Evolutionary conservation across 2,113 vertebrate species (phyloP).

Genomic region (Hemibagrus wyckioides): DNA sequence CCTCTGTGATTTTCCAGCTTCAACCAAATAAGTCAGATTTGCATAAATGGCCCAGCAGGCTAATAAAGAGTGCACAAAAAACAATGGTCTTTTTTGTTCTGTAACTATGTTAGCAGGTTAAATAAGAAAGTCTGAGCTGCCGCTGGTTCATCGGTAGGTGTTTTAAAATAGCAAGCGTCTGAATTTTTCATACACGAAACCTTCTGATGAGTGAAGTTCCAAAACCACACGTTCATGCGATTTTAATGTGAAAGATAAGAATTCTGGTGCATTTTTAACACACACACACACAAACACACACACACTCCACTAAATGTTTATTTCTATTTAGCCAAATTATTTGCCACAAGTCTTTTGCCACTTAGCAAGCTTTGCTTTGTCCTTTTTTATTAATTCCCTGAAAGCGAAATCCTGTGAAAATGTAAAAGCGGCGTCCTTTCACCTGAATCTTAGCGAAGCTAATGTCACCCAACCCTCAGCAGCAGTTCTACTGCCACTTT

Average conservation of each 20-base stretch:
- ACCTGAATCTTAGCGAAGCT: not conserved
- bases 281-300: too few species aligned
- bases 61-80: conserved; percentile 10
- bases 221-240: not conserved
- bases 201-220: not conserved
- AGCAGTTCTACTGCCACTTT: not conserved
- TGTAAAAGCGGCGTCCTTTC: not conserved
- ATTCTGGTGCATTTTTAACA: not conserved
- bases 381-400: not conserved
- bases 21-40: conserved; percentile 29
- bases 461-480: not conserved
- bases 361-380: not conserved
- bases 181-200: not conserved
- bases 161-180: not conserved
- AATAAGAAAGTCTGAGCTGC: not conserved
- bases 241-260: not conserved
- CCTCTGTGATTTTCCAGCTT: conserved; percentile 48
- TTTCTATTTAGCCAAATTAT: too few species aligned
- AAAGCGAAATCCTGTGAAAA: not conserved
- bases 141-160: not conserved
- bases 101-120: not conserved
- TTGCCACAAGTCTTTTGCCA: too few species aligned
- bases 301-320: too few species aligned
- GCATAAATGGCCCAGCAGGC: conserved; percentile 33
- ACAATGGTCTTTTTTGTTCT: not conserved